phyloP scores from a whole-genome alignment of 2,113 vertebrate species.

The Takifugu bimaculatus region DNA sequence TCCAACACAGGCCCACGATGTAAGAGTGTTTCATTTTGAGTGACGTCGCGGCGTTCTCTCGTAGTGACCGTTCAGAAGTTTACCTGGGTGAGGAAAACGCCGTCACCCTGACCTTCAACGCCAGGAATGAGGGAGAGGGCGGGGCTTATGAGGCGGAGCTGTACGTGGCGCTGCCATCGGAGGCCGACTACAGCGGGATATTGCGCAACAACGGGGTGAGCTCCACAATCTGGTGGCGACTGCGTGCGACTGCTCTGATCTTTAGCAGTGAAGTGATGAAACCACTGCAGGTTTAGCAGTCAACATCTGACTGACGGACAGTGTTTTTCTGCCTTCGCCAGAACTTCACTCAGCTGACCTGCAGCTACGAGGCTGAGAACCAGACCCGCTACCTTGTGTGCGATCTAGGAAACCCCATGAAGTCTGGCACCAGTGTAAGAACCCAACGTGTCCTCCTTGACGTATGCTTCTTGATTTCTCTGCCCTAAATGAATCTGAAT shows the following conservation, averaged over 20 bases:
- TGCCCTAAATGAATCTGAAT: not conserved
- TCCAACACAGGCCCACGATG: too few relatives aligned
- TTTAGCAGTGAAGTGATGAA: not conserved
- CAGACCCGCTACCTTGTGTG: constrained; percentile 77
- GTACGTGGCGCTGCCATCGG: constrained; percentile 72
- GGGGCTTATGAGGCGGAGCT: constrained; percentile 86
- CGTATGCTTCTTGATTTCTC: not conserved
- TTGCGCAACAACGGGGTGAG: constrained; percentile 78
- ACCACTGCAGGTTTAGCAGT: not conserved
- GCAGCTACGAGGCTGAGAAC: constrained; percentile 78
- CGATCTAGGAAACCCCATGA: constrained; percentile 88
- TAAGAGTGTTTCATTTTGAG: too few relatives aligned
- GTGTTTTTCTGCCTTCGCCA: constrained; percentile 44
- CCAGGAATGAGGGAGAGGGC: constrained; percentile 81
- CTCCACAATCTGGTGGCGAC: too few relatives aligned
- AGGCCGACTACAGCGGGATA: constrained; percentile 82
- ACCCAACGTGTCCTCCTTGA: constrained; percentile 18
- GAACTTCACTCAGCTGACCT: constrained; percentile 78
- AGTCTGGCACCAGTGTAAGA: constrained; percentile 80
- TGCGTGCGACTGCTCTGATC: not conserved
- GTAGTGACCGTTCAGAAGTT: constrained; percentile 74
- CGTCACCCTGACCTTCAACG: constrained; percentile 78
- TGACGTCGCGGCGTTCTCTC: constrained; percentile 2
- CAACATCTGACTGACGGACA: too few relatives aligned
- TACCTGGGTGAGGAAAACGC: constrained; percentile 81